Evolutionary conservation across 2,797 vertebrate species (phyloP), one percentile per base, ranked within the genome.

Genomic region (Hemibagrus guttatus): DNA sequence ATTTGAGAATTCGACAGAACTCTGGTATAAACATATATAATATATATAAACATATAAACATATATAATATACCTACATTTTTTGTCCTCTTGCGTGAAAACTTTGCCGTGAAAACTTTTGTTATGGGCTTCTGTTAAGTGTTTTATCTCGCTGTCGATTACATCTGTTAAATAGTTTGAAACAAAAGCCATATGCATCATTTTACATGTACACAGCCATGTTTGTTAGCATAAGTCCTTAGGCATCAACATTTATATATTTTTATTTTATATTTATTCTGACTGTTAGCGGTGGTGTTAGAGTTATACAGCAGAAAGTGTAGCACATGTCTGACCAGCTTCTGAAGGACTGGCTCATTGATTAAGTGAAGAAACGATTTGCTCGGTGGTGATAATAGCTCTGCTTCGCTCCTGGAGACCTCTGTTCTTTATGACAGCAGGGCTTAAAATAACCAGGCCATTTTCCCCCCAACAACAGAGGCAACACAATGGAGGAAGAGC

Each of bases 381-480:
- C 90, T 91, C 85, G 78, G 1, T 79, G 63, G 92, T 19, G 94
- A 95, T 95, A 95, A 95, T 72, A 56, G 90, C 87, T 91, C 69
- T 85, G 58, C 35, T 66, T 71, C 12, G 46, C 91, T 90, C 90
- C 84, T 81, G 42, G 7, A 92, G 88, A 94, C 90, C 89, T 89
- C 71, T 86, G 81, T 42, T 78, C 87, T 91, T 93, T 93, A 92
- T 92, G 81, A 80, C 91, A 92, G 89, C 88, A 11, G 86, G 88
- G 90, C 93, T 93, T 94, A 92, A 94, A 95, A 93, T 93, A 93
- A 94, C 86, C 88, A 92, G 83, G 46, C 85, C 85, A 85, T 87
- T 89, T 85, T 75, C 87, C 66, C 75, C 89, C 54, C 90, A 90
- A 89, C 88, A 90, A 88, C 87, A 86, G 87, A 85, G 35, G 52